Percentiles rank a stretch among this genome's conserved stretches.
Evolutionary conservation across 1,140 invertebrate species (phyloP).

Genomic region (Megalonaias nervosa): DNA sequence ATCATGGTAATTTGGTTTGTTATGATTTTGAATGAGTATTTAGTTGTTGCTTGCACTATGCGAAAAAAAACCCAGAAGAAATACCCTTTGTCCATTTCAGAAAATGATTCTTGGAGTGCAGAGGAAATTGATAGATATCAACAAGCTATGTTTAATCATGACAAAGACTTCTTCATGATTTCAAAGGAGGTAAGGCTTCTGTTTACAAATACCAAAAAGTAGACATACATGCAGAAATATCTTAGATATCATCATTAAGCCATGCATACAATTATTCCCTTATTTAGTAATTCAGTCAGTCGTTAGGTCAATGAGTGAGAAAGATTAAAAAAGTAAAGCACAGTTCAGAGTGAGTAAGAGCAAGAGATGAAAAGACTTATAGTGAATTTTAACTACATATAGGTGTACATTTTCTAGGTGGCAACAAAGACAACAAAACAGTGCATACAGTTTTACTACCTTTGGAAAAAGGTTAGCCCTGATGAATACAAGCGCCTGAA

Average conservation of each 20-base stretch:
- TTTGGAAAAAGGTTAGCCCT: constrained; percentile 92
- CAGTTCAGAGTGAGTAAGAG: too few relatives aligned
- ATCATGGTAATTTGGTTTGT: too few relatives aligned
- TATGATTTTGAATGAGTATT: too few relatives aligned
- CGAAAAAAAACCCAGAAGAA: too few relatives aligned
- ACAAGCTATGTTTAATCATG: constrained; percentile 87
- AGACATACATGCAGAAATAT: too few relatives aligned
- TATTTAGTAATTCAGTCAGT: background rate
- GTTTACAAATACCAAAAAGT: too few relatives aligned
- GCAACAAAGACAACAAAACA: constrained; percentile 91
- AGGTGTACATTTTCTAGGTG: constrained; percentile 75
- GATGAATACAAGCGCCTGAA: constrained; percentile 85
- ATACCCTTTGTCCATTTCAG: constrained; percentile 59
- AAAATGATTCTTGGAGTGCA: constrained; percentile 86
- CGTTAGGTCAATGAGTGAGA: background rate
- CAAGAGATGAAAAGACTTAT: background rate
- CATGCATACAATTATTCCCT: background rate
- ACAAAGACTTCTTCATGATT: constrained; percentile 95
- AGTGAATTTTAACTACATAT: background rate
- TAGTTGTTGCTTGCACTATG: too few relatives aligned
- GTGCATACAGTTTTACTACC: constrained; percentile 98
- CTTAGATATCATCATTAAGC: too few relatives aligned
- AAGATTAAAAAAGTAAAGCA: background rate
- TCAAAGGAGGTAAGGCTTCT: constrained; percentile 81
- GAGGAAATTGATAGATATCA: constrained; percentile 92